Conservation (phyloP, 1,140 invertebrate genomes). For the Hormaphis cornu region DNA sequence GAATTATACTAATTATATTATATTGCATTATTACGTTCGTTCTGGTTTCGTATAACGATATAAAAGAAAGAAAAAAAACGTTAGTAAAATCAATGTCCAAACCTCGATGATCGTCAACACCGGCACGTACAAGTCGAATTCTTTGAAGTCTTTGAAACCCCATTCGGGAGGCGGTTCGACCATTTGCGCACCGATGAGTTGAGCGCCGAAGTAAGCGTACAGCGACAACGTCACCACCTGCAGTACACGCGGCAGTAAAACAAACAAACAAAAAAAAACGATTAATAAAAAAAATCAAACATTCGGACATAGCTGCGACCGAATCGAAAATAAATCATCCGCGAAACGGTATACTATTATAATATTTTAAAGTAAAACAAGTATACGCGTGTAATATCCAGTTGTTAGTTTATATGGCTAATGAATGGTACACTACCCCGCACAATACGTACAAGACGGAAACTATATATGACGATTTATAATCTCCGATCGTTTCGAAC, state of each 20-base stretch:
- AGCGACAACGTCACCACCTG: slow-evolving; percentile 85
- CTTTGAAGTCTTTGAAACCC: slow-evolving; percentile 44
- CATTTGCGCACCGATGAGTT: slow-evolving; percentile 72
- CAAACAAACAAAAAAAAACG: too few relatives aligned
- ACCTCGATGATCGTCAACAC: slow-evolving; percentile 84
- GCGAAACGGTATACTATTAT: not conserved
- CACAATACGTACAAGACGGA: too few relatives aligned
- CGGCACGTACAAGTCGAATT: slow-evolving; percentile 83
- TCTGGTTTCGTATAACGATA: too few relatives aligned
- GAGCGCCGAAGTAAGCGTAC: slow-evolving; percentile 84
- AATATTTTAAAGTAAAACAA: not conserved
- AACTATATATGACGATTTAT: too few relatives aligned
- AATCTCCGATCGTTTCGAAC: too few relatives aligned
- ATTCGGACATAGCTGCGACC: not conserved
- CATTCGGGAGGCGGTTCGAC: slow-evolving; percentile 50
- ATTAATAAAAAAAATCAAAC: slow-evolving; percentile 14
- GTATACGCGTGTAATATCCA: too few relatives aligned
- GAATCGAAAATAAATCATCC: not conserved
- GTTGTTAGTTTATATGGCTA: too few relatives aligned
- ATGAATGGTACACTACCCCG: too few relatives aligned
- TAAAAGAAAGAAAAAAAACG: not conserved
- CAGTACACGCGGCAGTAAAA: slow-evolving; percentile 44
- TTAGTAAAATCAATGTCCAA: slow-evolving; percentile 32
- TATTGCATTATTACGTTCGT: too few relatives aligned
- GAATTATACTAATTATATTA: too few relatives aligned